Evolutionary conservation across 2,888 invertebrate genomes (phyloP).

Genomic region (Stenotaenia linearis): DNA sequence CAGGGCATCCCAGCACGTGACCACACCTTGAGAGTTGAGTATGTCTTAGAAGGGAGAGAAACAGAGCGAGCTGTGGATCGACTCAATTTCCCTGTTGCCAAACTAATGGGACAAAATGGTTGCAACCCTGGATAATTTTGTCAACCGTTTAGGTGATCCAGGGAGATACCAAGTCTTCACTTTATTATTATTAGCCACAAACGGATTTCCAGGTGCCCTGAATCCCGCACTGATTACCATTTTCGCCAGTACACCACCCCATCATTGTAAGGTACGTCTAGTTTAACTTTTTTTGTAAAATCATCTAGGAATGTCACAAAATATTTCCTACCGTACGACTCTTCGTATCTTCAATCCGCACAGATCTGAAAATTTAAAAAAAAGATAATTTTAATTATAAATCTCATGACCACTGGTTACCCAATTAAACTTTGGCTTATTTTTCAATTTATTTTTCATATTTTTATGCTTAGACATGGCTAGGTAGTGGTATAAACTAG

Average conservation of each 20-base stretch:
- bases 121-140: conserved; percentile 29
- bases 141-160: conserved; percentile 27
- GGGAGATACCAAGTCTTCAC: conserved; percentile 29
- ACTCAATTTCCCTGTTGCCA: not conserved
- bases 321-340: no score
- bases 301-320: no score
- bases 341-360: no score
- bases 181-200: conserved; percentile 5
- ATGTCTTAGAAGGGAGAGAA: not conserved
- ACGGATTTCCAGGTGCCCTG: conserved; percentile 27
- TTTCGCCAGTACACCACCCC: conserved; percentile 3
- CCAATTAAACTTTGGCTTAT: no score
- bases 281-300: no score
- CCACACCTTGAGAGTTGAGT: not conserved
- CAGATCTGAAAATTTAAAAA: no score
- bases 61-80: conserved; percentile 5
- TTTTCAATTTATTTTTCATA: no score
- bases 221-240: conserved; percentile 8
- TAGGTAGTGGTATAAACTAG: not conserved
- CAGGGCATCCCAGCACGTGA: not conserved
- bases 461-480: not conserved
- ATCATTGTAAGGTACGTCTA: conserved; percentile 29
- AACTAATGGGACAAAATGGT: conserved; percentile 11
- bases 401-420: no score
- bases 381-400: no score